Percentiles rank a stretch among this genome's conserved stretches.
Conservation (phyloP, 2,888 invertebrate species). For the Pyrrhia umbra region DNA sequence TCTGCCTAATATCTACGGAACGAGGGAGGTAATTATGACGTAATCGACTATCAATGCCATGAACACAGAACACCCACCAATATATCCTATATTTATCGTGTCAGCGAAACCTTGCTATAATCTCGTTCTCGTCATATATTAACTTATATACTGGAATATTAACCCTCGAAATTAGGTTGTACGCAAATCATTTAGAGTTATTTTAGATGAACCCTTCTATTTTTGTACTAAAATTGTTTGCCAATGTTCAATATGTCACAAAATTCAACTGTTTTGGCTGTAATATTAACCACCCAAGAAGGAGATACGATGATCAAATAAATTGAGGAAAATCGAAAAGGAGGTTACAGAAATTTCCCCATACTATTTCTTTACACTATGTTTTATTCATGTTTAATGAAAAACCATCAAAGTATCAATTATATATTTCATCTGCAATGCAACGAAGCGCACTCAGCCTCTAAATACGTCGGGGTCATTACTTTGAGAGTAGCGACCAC, state of each 20-base stretch:
- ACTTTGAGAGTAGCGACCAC: conserved; percentile 69
- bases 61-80: conserved; percentile 38
- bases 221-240: not conserved
- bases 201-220: conserved; percentile 5
- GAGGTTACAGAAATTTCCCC: not conserved
- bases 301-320: not conserved
- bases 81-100: conserved; percentile 39
- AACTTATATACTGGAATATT: conserved; percentile 29
- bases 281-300: not conserved
- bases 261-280: not conserved
- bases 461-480: conserved; percentile 62
- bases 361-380: not conserved
- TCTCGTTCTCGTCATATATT: conserved; percentile 32
- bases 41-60: conserved; percentile 60
- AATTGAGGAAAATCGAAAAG: not conserved
- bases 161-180: not conserved
- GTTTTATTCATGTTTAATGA: not conserved
- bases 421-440: conserved; percentile 26
- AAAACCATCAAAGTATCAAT: conserved; percentile 6
- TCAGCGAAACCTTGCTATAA: conserved; percentile 43
- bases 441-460: conserved; percentile 44
- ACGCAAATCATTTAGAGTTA: conserved; percentile 8
- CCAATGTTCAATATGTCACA: not conserved
- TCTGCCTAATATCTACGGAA: conserved; percentile 65
- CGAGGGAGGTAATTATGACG: conserved; percentile 68